Percentiles rank a stretch among this genome's conserved stretches.
Evolutionary conservation across 2,888 invertebrate species (phyloP).

Genomic region (Metellina segmentata): DNA sequence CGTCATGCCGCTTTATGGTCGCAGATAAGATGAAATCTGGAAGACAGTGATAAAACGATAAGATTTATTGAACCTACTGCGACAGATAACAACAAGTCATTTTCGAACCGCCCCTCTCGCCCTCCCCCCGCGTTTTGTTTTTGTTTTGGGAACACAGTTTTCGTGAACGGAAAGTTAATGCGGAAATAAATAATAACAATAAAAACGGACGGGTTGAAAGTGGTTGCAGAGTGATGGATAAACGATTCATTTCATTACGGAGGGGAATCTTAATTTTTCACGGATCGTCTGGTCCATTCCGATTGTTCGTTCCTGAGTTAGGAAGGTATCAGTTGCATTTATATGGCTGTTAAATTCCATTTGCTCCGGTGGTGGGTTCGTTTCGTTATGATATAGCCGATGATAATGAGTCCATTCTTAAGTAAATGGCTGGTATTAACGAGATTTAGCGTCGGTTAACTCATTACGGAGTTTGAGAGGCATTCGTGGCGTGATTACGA

Average conservation of each 20-base stretch:
- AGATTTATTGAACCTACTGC: constrained; percentile 69
- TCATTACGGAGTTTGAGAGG: not conserved
- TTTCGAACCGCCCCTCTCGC: not conserved
- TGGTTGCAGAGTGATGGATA: not conserved
- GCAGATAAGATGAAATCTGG: constrained; percentile 72
- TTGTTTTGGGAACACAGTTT: constrained; percentile 16
- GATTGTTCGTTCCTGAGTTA: constrained; percentile 42
- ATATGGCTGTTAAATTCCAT: constrained; percentile 30
- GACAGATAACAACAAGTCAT: constrained; percentile 58
- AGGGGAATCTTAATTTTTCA: constrained; percentile 38
- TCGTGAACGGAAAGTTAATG: constrained; percentile 30
- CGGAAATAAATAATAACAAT: not conserved
- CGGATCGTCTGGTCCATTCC: constrained; percentile 28
- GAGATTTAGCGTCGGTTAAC: not conserved
- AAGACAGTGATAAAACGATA: constrained; percentile 65
- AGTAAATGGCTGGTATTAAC: not conserved
- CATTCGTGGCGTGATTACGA: not conserved
- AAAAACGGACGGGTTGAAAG: not conserved
- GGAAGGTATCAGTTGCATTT: constrained; percentile 39
- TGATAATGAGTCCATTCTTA: not conserved
- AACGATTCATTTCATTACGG: not conserved
- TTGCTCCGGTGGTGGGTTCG: not conserved
- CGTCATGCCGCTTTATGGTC: constrained; percentile 52
- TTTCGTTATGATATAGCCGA: not conserved
- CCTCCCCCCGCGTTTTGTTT: not conserved